Percentiles rank a stretch among this genome's conserved stretches.
phyloP scores from a whole-genome alignment of 1,140 invertebrate genomes.

The Thaumetopoea pityocampa region DNA sequence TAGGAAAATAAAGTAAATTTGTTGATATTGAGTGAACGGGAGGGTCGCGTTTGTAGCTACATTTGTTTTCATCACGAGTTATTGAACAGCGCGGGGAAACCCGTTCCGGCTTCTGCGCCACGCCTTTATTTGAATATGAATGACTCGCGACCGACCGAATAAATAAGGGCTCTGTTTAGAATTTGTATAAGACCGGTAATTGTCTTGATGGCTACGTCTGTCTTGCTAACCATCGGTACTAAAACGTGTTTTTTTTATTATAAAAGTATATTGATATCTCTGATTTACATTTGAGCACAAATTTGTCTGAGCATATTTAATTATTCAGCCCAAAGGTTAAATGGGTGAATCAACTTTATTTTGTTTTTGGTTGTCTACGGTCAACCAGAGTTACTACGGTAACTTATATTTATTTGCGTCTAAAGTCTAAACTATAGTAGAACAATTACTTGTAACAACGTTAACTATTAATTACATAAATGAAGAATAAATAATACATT shows the following conservation, averaged over 20 bases:
- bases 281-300: slow-evolving; percentile 6
- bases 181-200: slow-evolving; percentile 9
- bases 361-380: no score
- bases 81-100: slow-evolving; percentile 30
- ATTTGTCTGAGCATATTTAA: no score
- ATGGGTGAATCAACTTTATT: no score
- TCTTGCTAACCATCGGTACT: no score
- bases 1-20: slow-evolving; percentile 35
- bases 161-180: slow-evolving; percentile 13
- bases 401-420: no score
- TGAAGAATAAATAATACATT: no score
- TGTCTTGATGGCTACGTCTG: not conserved
- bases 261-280: not conserved
- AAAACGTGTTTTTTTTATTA: slow-evolving; percentile 1
- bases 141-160: slow-evolving; percentile 14
- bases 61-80: slow-evolving; percentile 61
- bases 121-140: slow-evolving; percentile 32
- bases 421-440: no score
- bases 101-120: slow-evolving; percentile 16
- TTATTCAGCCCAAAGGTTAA: no score
- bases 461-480: no score
- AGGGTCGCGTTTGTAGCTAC: slow-evolving; percentile 43
- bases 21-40: slow-evolving; percentile 41
- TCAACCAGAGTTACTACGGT: no score
- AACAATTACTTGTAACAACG: no score